These are phyloP conservation scores for Delichon dasypus DNA, from an alignment of 2,797 vertebrate genomes.

Conservation along the genomic window DNA sequence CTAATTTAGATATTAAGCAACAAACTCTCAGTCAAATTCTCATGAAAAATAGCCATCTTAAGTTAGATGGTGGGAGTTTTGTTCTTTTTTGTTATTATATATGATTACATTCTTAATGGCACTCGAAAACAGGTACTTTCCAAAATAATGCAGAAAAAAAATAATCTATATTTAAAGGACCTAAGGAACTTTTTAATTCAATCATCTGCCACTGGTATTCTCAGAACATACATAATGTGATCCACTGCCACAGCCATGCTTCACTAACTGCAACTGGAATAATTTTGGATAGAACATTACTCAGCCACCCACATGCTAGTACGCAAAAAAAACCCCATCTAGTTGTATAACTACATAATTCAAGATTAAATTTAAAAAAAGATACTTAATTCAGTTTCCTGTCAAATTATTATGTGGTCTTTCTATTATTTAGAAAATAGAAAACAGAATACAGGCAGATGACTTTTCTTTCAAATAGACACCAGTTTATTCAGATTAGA, in stretches of 20 bases:
- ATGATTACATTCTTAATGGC: neutral
- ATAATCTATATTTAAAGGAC: neutral
- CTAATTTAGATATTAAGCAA: neutral
- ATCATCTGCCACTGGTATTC: neutral
- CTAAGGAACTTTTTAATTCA: neutral
- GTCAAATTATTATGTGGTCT: neutral
- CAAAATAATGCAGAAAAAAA: neutral
- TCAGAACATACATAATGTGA: neutral
- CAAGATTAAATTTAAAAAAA: neutral
- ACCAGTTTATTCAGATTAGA: neutral
- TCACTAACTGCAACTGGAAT: neutral
- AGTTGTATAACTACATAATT: neutral
- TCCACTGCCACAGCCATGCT: neutral
- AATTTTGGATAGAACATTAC: neutral
- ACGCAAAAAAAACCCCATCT: neutral
- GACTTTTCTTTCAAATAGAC: neutral
- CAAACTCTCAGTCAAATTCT: neutral
- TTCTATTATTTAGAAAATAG: neutral
- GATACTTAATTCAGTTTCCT: neutral
- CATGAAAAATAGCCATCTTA: neutral
- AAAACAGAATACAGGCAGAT: neutral
- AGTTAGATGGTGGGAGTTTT: rapidly evolving
- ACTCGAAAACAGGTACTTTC: neutral
- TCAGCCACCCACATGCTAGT: neutral
- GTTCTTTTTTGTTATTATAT: neutral